Evolutionary conservation across 2,888 invertebrate genomes (phyloP), one percentile per base, ranked within the genome.

Genomic region (Heliconius hortense): DNA sequence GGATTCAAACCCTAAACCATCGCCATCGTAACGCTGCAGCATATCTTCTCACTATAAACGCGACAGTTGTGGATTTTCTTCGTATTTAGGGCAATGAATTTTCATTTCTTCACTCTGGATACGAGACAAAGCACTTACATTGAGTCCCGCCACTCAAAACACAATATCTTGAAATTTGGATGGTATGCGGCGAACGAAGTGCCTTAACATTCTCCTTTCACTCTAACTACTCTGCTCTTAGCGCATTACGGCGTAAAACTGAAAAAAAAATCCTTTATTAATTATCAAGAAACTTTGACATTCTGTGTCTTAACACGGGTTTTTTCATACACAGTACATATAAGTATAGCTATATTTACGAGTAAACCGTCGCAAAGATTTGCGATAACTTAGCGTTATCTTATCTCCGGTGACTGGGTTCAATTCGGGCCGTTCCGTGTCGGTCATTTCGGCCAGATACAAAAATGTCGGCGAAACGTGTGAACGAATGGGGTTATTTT

Each of bases 361-460:
- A 74, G 72, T 63, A 63, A 78, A 75, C 75, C 70, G 39, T 79
- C 74, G 67, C 66, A 73, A 71, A 78, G 75, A 78, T 78, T 77
- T 72, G 74, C 71, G 77, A 77, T 78, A 78, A 69, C 71, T 39
- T 64, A 56, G 35, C 59, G 66, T 77, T 78, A 78, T 78, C 79
- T 80, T 76, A 79, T 80, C 79, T 75, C 28, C 28, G 48, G 73
- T 64, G 77, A 72, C 77, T 76, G 75, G 76, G 79, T 80, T 76
- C 75, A 77, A 74, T 70, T 77, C 77, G 73, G 72, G 26, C 60
- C 26, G 24, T 26, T 26, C 78, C 78, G 71, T 78, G 74, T 74
- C 63, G 74, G 70, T 70, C 72, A 66, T 75, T 75, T 75, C 53
- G 74, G 69, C 35, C 26, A 62, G 35, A 60, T 75, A 75, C 56